Conservation (phyloP, 2,797 vertebrate species). For the Myiotriccus ornatus region DNA sequence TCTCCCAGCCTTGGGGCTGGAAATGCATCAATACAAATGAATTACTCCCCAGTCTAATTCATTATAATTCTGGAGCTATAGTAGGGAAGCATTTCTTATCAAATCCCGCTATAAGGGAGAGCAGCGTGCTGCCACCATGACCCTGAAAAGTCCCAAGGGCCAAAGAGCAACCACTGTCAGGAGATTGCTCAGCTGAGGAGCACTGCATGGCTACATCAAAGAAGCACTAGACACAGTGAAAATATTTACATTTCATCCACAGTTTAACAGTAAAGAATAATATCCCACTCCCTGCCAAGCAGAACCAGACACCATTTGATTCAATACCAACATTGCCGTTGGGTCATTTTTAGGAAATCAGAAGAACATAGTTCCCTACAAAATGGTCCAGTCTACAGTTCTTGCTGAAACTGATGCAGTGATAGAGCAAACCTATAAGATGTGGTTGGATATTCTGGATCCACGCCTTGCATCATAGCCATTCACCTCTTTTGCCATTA, state of each 20-base stretch:
- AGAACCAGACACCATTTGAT: not conserved
- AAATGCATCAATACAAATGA: not conserved
- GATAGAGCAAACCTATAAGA: not conserved
- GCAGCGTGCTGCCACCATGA: not conserved
- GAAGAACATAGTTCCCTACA: not conserved
- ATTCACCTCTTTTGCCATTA: not conserved
- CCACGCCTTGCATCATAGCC: not conserved
- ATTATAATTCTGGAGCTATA: not conserved
- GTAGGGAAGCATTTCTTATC: constrained; percentile 12
- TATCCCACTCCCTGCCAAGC: not conserved
- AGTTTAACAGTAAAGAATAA: not conserved
- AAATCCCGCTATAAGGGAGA: not conserved
- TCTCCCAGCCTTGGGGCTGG: not conserved
- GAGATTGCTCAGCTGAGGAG: not conserved
- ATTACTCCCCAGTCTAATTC: not conserved
- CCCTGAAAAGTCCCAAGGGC: too few relatives aligned
- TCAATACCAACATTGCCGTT: not conserved
- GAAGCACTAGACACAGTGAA: not conserved
- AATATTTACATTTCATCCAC: not conserved
- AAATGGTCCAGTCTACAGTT: not conserved
- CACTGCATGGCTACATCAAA: fast-evolving
- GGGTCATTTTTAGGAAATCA: constrained; percentile 5
- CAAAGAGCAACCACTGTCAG: not conserved
- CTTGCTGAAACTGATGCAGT: not conserved
- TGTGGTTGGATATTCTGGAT: not conserved